Conservation (phyloP, 2,797 vertebrate species). For the Varecia variegata region DNA sequence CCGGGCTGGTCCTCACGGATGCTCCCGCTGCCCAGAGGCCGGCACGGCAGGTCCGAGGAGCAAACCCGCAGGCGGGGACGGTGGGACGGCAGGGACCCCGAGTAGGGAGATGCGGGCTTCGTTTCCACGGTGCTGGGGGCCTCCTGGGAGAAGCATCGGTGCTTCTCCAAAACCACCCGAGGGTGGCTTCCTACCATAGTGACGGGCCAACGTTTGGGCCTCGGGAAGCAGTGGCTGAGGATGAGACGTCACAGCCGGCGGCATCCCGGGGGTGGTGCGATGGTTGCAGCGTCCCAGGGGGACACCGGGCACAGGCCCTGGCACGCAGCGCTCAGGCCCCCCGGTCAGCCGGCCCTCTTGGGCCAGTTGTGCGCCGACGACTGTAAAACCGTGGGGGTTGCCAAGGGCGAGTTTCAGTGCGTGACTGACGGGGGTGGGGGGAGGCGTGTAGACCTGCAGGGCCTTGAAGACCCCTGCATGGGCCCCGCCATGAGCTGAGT, state of each 20-base stretch:
- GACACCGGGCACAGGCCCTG: too few species aligned
- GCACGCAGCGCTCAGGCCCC: neutral
- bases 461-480: neutral
- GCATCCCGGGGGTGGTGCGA: fast-evolving
- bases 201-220: neutral
- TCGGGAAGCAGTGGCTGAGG: fast-evolving
- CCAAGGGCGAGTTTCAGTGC: neutral
- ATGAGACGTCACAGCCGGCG: fast-evolving
- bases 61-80: neutral
- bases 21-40: too few species aligned
- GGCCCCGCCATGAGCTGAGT: neutral
- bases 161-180: neutral
- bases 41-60: too few species aligned
- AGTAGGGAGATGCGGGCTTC: neutral
- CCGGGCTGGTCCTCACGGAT: neutral
- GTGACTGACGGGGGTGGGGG: neutral
- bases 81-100: neutral
- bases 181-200: neutral
- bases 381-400: too few species aligned
- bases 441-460: neutral
- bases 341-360: neutral
- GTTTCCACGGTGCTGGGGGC: fast-evolving
- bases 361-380: fast-evolving
- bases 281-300: fast-evolving
- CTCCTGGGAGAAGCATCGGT: too few species aligned